phyloP scores from a whole-genome alignment of 2,797 vertebrate genomes.

The Lycodopsis pacificus region DNA sequence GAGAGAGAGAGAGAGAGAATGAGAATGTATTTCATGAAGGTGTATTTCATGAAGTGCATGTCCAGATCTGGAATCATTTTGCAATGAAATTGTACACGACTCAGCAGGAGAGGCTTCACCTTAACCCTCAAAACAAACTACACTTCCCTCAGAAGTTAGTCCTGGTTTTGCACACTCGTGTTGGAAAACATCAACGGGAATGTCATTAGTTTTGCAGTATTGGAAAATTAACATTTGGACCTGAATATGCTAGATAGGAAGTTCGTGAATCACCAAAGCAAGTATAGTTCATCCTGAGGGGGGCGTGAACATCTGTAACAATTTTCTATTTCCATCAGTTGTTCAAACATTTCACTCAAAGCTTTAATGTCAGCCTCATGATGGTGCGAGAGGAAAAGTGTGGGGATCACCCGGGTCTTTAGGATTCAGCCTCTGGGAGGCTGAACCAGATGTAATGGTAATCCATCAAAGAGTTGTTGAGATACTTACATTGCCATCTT shows the following conservation, averaged over 20 bases:
- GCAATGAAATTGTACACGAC: not conserved
- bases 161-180: not conserved
- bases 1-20: not conserved
- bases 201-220: not conserved
- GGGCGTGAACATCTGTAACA: not conserved
- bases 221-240: too few species aligned
- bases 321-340: not conserved
- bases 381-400: not conserved
- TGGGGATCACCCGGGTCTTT: not conserved
- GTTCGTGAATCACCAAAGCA: not conserved
- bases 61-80: not conserved
- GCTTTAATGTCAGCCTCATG: not conserved
- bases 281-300: not conserved
- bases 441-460: not conserved
- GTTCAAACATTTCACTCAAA: not conserved
- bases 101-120: not conserved
- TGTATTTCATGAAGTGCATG: not conserved
- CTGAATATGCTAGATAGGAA: not conserved
- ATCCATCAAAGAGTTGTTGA: constrained; percentile 5
- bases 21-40: not conserved
- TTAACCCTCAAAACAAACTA: not conserved
- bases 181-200: not conserved
- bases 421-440: not conserved
- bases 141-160: not conserved
- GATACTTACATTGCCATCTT: not conserved